Conservation (phyloP, 2,797 vertebrate genomes). For the Lepidocolaptes lacrymiger region DNA sequence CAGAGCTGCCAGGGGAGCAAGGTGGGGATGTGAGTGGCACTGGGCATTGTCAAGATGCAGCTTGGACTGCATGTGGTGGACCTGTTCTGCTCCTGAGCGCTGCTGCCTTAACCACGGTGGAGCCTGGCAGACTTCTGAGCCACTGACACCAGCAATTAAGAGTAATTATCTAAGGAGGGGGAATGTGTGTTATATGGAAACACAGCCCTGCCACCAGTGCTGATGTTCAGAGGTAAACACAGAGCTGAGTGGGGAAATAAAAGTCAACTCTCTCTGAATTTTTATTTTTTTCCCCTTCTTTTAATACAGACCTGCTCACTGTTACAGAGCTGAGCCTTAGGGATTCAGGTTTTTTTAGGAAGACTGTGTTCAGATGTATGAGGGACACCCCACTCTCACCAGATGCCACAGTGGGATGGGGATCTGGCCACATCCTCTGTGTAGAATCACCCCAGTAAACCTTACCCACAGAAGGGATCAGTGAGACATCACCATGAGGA, state of each 20-base stretch:
- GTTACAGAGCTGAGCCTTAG: background rate
- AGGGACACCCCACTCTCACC: background rate
- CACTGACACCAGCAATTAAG: background rate
- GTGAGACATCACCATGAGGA: fast-evolving
- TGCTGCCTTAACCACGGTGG: fast-evolving
- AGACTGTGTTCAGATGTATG: background rate
- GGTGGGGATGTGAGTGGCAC: fast-evolving
- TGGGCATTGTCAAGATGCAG: background rate
- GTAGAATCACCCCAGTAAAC: background rate
- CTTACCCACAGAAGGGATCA: fast-evolving
- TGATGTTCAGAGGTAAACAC: background rate
- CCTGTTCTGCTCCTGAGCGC: fast-evolving
- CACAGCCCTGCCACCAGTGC: background rate
- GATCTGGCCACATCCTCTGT: background rate
- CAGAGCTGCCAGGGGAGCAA: background rate
- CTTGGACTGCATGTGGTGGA: fast-evolving
- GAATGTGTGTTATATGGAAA: background rate
- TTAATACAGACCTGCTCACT: background rate
- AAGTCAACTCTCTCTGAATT: background rate
- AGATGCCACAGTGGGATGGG: background rate
- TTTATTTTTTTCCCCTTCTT: background rate
- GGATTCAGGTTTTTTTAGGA: background rate
- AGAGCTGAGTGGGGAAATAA: background rate
- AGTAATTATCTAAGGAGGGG: background rate
- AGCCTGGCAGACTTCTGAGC: background rate